Evolutionary conservation across 2,113 vertebrate species (phyloP).

Genomic region (Hypocryptadius cinnamomeus): DNA sequence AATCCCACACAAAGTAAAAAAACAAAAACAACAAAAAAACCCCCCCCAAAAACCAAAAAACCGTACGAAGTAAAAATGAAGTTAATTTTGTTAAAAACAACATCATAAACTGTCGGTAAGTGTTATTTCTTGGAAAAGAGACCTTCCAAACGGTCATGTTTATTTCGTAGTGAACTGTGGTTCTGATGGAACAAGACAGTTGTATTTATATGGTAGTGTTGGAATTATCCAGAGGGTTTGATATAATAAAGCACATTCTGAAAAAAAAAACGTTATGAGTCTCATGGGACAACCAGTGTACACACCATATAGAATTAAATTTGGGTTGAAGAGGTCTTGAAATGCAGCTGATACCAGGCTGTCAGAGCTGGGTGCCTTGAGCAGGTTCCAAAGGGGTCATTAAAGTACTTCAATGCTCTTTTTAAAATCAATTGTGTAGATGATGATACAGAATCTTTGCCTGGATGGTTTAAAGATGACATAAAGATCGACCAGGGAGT

Average conservation of each 20-base stretch:
- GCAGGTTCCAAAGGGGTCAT: not conserved
- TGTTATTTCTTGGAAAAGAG: not conserved
- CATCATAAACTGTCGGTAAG: not conserved
- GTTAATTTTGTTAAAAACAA: not conserved
- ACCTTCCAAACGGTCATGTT: not conserved
- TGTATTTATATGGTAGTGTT: not conserved
- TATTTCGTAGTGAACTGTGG: not conserved
- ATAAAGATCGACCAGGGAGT: not conserved
- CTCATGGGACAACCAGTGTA: not conserved
- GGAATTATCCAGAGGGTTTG: not conserved
- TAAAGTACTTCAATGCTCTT: not conserved
- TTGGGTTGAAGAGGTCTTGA: not conserved
- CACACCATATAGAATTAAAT: not conserved
- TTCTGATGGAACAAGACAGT: not conserved
- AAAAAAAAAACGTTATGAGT: not conserved
- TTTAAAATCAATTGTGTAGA: not conserved
- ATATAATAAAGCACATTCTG: not conserved
- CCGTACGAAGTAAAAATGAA: not conserved
- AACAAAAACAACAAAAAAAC: no score
- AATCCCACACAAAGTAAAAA: not conserved
- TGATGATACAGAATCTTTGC: not conserved
- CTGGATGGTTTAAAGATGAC: conserved; percentile 9
- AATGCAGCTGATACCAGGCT: not conserved
- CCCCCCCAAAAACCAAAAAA: no score
- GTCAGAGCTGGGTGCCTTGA: not conserved